phyloP scores from a whole-genome alignment of 2,888 invertebrate species.

The Tipula unca region DNA sequence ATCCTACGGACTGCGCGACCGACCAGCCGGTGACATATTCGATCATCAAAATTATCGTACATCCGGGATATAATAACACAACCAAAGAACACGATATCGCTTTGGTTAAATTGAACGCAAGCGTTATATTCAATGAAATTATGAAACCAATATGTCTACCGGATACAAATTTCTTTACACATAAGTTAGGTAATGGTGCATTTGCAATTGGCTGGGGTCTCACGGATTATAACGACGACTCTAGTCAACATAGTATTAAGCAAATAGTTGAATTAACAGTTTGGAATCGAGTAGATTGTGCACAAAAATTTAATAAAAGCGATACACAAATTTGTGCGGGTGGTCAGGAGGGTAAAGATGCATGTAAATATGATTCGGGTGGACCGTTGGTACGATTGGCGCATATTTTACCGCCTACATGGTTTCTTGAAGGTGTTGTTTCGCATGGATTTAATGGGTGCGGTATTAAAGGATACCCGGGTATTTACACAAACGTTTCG shows the following conservation, averaged over 20 bases:
- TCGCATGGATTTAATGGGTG: background rate
- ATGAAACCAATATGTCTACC: background rate
- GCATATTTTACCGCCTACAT: background rate
- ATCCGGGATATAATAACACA: background rate
- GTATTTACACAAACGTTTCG: background rate
- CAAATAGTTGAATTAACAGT: background rate
- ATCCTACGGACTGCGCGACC: background rate
- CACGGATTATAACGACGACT: background rate
- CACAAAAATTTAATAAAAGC: background rate
- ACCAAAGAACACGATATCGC: background rate
- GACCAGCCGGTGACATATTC: background rate
- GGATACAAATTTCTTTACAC: background rate
- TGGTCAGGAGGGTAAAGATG: constrained; percentile 51
- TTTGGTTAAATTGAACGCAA: background rate
- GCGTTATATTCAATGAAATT: background rate
- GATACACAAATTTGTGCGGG: constrained; percentile 54
- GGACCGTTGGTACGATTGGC: constrained; percentile 47
- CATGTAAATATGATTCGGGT: constrained; percentile 60
- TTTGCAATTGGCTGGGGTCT: background rate
- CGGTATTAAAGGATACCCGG: background rate
- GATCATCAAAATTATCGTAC: background rate
- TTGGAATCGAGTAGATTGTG: background rate
- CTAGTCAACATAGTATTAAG: background rate
- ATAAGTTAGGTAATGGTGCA: background rate
- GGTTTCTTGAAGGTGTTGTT: background rate